Evolutionary conservation across 1,140 invertebrate species (phyloP).

Genomic region (Musca domestica): DNA sequence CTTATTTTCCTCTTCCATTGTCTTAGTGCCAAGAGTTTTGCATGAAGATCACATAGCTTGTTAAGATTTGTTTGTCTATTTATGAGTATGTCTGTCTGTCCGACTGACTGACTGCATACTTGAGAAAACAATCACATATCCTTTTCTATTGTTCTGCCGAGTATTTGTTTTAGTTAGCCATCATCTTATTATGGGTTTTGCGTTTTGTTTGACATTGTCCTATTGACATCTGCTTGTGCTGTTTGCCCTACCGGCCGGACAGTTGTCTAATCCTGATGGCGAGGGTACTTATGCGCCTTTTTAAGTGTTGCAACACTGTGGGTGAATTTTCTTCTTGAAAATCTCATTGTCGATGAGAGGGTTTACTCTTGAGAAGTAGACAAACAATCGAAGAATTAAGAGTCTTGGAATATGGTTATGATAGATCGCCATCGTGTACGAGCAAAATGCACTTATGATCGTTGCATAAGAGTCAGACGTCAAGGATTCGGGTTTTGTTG

Average conservation of each 20-base stretch:
- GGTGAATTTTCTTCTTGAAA: not conserved
- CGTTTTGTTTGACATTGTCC: not conserved
- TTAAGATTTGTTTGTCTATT: not conserved
- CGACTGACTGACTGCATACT: not conserved
- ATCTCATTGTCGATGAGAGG: no score
- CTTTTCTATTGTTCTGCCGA: not conserved
- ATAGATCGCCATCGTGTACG: no score
- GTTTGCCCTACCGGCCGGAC: conserved; percentile 10
- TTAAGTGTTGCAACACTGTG: not conserved
- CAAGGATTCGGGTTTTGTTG: no score
- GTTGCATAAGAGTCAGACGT: no score
- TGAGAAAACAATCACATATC: not conserved
- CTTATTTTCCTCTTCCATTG: conserved; percentile 12
- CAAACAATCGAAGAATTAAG: no score
- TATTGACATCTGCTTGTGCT: conserved; percentile 5
- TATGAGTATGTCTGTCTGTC: not conserved
- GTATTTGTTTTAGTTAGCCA: not conserved
- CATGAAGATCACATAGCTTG: not conserved
- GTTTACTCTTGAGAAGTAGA: no score
- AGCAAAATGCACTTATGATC: no score
- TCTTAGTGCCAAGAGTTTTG: not conserved
- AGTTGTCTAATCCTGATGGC: not conserved
- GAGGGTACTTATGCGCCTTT: not conserved
- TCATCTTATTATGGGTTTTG: not conserved
- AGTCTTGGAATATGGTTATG: no score